These are phyloP conservation scores for Pseudorectes ferrugineus DNA, from an alignment of 2,113 vertebrate species.

Conservation along the genomic window DNA sequence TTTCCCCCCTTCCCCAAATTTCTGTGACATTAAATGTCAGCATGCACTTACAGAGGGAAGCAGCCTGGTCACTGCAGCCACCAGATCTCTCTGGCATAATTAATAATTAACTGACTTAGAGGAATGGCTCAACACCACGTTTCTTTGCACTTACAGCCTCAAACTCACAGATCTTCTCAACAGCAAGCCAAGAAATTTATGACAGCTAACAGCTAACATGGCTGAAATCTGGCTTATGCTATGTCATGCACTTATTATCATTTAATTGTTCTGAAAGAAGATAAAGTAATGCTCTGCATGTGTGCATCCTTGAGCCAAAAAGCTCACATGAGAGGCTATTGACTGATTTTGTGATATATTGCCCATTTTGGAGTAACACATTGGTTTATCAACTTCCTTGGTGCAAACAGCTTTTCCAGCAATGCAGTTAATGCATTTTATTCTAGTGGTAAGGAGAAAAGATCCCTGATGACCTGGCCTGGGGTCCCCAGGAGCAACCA, in stretches of 20 bases:
- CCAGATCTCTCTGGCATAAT: background rate
- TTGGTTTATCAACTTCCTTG: background rate
- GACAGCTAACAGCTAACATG: background rate
- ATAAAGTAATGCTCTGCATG: background rate
- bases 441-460: background rate
- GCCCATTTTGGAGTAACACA: background rate
- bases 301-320: background rate
- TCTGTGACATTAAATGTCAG: background rate
- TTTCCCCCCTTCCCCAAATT: background rate
- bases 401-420: background rate
- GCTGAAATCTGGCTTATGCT: background rate
- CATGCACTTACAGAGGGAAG: background rate
- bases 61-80: background rate
- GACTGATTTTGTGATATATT: background rate
- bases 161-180: background rate
- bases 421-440: background rate
- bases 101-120: slow-evolving; percentile 4
- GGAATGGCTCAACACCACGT: background rate
- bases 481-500: background rate
- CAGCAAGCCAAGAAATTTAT: background rate
- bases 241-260: background rate
- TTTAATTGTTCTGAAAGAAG: background rate
- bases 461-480: rapidly evolving
- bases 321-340: background rate
- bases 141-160: background rate